phyloP scores from a whole-genome alignment of 2,888 invertebrate genomes.

The Scrobipalpa atriplicella region DNA sequence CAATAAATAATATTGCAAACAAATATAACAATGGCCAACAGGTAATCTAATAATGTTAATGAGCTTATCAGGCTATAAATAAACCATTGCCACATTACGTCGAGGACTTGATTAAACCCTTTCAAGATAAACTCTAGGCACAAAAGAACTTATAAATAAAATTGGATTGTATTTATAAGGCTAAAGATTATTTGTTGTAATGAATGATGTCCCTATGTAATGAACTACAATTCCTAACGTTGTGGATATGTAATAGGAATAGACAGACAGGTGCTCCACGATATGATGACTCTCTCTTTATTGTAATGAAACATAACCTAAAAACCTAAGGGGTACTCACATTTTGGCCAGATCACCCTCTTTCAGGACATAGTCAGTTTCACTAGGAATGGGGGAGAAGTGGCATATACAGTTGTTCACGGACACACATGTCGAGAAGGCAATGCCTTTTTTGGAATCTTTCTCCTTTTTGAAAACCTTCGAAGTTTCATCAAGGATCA shows the following conservation, averaged over 20 bases:
- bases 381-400: constrained; percentile 97
- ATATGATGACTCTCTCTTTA: not conserved
- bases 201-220: too few relatives aligned
- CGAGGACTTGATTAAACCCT: not conserved
- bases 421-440: constrained; percentile 99
- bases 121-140: not conserved
- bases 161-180: too few relatives aligned
- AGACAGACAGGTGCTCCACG: not conserved
- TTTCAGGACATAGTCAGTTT: constrained; percentile 92
- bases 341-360: constrained; percentile 98
- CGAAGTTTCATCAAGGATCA: constrained; percentile 94
- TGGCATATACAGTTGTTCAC: constrained; percentile 99
- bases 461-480: constrained; percentile 99
- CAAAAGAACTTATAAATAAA: too few relatives aligned
- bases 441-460: constrained; percentile 98
- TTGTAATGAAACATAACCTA: constrained; percentile 13
- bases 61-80: not conserved
- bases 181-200: too few relatives aligned
- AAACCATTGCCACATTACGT: not conserved
- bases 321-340: constrained; percentile 83
- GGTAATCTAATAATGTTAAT: not conserved
- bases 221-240: too few relatives aligned
- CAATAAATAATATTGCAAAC: too few relatives aligned
- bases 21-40: too few relatives aligned
- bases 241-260: not conserved